Percentiles rank a stretch among this genome's conserved stretches.
Evolutionary conservation across 2,797 vertebrate species (phyloP).

Genomic region (Moxostoma hubbsi): DNA sequence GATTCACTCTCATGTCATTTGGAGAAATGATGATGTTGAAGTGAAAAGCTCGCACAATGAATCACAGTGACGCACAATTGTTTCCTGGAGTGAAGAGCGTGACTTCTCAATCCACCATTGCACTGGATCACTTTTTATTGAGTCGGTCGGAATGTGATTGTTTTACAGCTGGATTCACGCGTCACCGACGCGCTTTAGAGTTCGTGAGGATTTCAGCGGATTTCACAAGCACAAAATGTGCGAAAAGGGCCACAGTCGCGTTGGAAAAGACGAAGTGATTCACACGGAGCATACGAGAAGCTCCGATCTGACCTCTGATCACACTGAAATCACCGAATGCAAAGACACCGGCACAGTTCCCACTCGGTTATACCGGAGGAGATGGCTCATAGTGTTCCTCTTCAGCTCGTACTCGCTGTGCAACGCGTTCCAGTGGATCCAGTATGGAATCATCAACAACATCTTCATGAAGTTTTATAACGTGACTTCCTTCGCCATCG

Average conservation of each 20-base stretch:
- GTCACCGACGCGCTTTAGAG: background rate
- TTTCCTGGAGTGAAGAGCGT: too few relatives aligned
- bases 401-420: constrained; percentile 91
- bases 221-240: background rate
- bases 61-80: background rate
- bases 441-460: constrained; percentile 93
- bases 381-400: constrained; percentile 85
- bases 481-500: constrained; percentile 79
- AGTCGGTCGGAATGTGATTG: background rate
- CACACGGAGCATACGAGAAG: constrained; percentile 14
- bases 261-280: constrained; percentile 6
- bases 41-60: background rate
- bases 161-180: too few relatives aligned
- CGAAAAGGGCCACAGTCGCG: background rate
- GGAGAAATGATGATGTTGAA: background rate
- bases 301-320: constrained; percentile 24
- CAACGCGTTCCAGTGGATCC: constrained; percentile 97
- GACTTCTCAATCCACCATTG: background rate
- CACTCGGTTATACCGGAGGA: constrained; percentile 75
- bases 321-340: constrained; percentile 38
- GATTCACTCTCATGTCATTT: background rate
- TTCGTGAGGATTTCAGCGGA: background rate
- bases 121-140: background rate
- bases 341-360: constrained; percentile 1
- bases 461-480: constrained; percentile 86